Base-by-base conservation (phyloP, 2,888 invertebrate species). In the Morinoia aosen region DNA sequence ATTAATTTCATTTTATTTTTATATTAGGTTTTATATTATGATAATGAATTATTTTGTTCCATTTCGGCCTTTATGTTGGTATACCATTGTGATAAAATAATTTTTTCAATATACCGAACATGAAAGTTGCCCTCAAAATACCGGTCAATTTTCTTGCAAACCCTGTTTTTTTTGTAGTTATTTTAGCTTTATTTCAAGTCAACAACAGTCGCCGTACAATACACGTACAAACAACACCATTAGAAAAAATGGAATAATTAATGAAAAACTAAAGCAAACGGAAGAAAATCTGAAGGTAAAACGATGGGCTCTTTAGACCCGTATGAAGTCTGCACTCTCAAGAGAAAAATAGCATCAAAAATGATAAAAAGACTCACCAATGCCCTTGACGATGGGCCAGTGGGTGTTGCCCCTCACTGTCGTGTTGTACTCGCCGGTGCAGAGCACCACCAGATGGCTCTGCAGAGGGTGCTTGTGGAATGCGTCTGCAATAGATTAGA, bases 361-460 rank as follows among this genome's bases (percentile, higher is more conserved):
- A 76, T 76, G 10, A 76, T 14, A 3, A 25, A 10, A 33, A 25
- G 25, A 90, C 95, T 90, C 94, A 96, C 96, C 96, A 96, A 99
- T 98, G 61, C 99, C 99, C 97, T 98, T 99, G 96, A 99, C 98
- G 91, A 99, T 98, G 10, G 99, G 99, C 98, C 98, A 99, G 96
- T 98, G 98, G 95, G 98, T 98, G 25, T 98, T 98, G 14, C 98
- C 98, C 96, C 98, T 98, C 40, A 98, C 97, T 48, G 98, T 98
- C 96, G 99, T 99, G 97, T 99, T 99, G 97, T 98, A 97, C 97
- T 99, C 99, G 97, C 99, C 99, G 97, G 99, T 98, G 97, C 99
- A 99, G 88, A 99, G 99, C 96, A 99, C 98, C 12, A 98, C 98
- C 97, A 99, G 97, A 97, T 99, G 99, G 96, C 99, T 98, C 97